Conservation (phyloP, 2,888 invertebrate genomes). For the Clostera curtula region DNA sequence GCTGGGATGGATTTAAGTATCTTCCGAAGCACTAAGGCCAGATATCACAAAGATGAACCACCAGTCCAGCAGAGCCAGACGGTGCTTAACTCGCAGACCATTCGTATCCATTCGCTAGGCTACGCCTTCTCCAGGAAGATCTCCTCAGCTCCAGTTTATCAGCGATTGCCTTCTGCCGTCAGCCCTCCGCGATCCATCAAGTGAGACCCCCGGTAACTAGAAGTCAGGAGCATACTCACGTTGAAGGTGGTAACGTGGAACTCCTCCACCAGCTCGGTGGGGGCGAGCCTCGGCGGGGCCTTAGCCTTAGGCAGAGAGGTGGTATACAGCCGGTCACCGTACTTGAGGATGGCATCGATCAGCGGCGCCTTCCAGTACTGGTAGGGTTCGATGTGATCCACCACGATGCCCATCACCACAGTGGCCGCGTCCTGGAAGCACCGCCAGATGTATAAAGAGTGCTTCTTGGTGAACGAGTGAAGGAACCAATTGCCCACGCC, state of each 20-base stretch:
- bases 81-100: too few species aligned
- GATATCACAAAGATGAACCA: too few species aligned
- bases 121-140: too few species aligned
- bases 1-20: too few species aligned
- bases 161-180: too few species aligned
- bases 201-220: too few species aligned
- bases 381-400: constrained; percentile 73
- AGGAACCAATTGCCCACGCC: background rate
- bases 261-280: constrained; percentile 32
- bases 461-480: background rate
- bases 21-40: too few species aligned
- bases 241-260: constrained; percentile 60
- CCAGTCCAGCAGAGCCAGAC: too few species aligned
- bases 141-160: too few species aligned
- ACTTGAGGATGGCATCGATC: constrained; percentile 76
- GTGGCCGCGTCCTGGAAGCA: constrained; percentile 69
- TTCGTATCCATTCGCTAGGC: too few species aligned
- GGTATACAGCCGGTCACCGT: constrained; percentile 77
- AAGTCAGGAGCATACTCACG: constrained; percentile 30
- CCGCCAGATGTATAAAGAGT: too few species aligned
- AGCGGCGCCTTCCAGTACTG: constrained; percentile 72
- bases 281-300: constrained; percentile 31
- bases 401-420: constrained; percentile 73
- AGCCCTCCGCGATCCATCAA: too few species aligned
- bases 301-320: constrained; percentile 46